A percentile compares a stretch with the other conserved stretches of the same genome.
Evolutionary conservation across 2,888 invertebrate genomes (phyloP).

Genomic region (Epinotia ramella): DNA sequence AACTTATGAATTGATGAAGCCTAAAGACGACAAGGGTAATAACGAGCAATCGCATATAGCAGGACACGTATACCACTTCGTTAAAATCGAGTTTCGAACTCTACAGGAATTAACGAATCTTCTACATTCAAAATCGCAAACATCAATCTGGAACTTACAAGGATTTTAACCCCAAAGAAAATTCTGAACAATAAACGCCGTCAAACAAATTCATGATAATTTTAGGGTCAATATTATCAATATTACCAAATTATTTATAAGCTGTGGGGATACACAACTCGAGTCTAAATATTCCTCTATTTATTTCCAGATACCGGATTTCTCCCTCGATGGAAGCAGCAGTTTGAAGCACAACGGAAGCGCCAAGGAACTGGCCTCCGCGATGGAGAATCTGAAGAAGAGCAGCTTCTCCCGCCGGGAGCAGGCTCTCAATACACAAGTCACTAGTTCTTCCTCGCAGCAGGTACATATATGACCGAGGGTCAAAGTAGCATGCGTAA

Average conservation of each 20-base stretch:
- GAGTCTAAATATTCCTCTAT: conserved; percentile 35
- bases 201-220: neutral
- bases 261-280: neutral
- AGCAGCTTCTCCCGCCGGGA: conserved; percentile 83
- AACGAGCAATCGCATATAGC: neutral
- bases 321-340: conserved; percentile 85
- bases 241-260: neutral
- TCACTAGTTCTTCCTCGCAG: conserved; percentile 83
- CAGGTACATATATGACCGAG: conserved; percentile 70
- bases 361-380: conserved; percentile 86
- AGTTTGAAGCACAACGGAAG: conserved; percentile 82
- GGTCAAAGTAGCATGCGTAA: too few species aligned
- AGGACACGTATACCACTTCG: neutral
- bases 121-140: too few species aligned
- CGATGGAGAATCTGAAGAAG: conserved; percentile 91
- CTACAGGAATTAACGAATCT: too few species aligned
- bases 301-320: conserved; percentile 83
- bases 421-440: conserved; percentile 80
- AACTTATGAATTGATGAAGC: neutral
- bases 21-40: neutral
- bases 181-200: neutral
- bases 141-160: too few species aligned
- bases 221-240: neutral
- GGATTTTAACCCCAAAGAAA: neutral
- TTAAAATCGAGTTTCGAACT: too few species aligned